phyloP scores from a whole-genome alignment of 2,113 vertebrate species.

The Dromas ardeola region DNA sequence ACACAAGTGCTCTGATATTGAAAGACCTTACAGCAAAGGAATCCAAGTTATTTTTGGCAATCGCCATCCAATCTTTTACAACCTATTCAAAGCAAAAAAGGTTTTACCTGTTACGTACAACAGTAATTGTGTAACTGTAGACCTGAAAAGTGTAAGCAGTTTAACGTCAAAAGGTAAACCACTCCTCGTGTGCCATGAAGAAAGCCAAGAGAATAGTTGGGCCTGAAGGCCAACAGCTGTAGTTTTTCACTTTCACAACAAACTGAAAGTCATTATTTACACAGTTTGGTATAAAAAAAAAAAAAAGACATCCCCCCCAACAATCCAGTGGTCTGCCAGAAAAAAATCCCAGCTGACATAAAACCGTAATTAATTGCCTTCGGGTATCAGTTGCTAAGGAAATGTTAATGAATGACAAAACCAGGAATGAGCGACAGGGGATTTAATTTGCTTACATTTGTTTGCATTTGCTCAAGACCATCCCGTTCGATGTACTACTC shows the following conservation, averaged over 20 bases:
- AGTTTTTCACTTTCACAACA: slow-evolving; percentile 19
- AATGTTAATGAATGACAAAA: slow-evolving; percentile 44
- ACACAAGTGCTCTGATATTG: not conserved
- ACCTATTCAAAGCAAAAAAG: not conserved
- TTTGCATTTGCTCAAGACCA: slow-evolving; percentile 30
- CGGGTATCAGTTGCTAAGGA: slow-evolving; percentile 6
- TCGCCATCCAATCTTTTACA: not conserved
- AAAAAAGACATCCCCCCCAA: not conserved
- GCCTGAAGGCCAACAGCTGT: slow-evolving; percentile 46
- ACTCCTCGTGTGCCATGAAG: not conserved
- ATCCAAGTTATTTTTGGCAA: not conserved
- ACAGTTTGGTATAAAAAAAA: not conserved
- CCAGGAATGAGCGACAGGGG: not conserved
- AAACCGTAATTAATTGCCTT: slow-evolving; percentile 25
- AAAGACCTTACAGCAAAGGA: not conserved
- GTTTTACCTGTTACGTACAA: not conserved
- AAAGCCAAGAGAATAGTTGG: not conserved
- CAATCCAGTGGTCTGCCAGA: slow-evolving; percentile 13
- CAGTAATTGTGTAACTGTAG: not conserved
- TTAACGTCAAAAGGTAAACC: not conserved
- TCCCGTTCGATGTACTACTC: not conserved
- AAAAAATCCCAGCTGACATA: slow-evolving; percentile 22
- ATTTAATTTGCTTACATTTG: slow-evolving; percentile 28
- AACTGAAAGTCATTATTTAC: slow-evolving; percentile 48
- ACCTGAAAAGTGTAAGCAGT: not conserved